phyloP scores from a whole-genome alignment of 2,113 vertebrate genomes.

The Alethe diademata region DNA sequence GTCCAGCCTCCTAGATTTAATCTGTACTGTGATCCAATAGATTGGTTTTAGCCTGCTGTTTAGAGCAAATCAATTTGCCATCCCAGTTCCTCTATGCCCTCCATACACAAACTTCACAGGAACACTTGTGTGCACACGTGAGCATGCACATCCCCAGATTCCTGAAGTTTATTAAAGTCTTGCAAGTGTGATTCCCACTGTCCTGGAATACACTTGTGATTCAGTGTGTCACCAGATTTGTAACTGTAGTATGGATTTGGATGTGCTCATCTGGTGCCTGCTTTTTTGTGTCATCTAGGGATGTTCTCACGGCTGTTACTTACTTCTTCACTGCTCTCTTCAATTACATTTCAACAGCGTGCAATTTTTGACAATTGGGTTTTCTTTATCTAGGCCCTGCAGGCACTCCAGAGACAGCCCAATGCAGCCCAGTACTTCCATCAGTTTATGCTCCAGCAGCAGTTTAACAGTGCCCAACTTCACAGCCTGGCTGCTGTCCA shows the following conservation, averaged over 20 bases:
- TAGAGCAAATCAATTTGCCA: neutral
- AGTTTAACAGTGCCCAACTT: slow-evolving; percentile 93
- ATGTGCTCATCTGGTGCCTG: neutral
- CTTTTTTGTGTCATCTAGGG: neutral
- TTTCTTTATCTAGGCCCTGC: slow-evolving; percentile 82
- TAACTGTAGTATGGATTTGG: neutral
- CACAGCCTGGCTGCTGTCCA: slow-evolving; percentile 97
- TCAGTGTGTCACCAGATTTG: neutral
- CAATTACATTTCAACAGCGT: neutral
- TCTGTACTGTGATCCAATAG: neutral
- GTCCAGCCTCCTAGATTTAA: neutral
- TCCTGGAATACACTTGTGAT: neutral
- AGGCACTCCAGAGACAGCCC: slow-evolving; percentile 94
- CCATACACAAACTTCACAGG: neutral
- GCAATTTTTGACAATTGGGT: neutral
- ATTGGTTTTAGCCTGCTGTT: neutral
- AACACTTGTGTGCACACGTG: neutral
- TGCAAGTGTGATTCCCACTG: neutral
- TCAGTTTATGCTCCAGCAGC: slow-evolving; percentile 98
- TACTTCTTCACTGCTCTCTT: neutral
- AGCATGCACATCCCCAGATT: neutral
- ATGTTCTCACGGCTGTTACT: neutral
- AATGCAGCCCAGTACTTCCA: slow-evolving; percentile 98
- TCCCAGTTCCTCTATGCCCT: neutral
- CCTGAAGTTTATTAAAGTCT: neutral